These are phyloP conservation scores for Vimba vimba DNA, from an alignment of 2,113 vertebrate species.

Conservation along the genomic window DNA sequence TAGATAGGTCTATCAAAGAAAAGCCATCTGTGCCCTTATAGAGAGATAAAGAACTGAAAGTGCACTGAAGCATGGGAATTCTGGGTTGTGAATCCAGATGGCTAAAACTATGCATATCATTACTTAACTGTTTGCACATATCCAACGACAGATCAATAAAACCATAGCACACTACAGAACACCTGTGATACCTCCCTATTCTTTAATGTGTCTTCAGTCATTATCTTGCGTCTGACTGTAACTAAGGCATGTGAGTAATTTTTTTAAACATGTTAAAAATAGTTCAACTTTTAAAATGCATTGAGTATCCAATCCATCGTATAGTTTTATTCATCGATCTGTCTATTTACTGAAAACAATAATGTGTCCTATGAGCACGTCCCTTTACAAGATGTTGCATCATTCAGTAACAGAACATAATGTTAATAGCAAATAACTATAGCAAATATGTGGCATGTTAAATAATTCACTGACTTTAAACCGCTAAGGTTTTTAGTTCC, in stretches of 20 bases:
- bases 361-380: background rate
- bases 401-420: background rate
- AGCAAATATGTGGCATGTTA: background rate
- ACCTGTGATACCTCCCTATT: background rate
- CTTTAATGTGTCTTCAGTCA: background rate
- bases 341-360: background rate
- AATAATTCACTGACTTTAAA: background rate
- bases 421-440: background rate
- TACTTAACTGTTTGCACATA: background rate
- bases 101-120: background rate
- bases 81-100: background rate
- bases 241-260: no score
- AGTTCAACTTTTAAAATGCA: background rate
- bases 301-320: background rate
- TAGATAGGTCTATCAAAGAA: background rate
- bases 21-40: background rate
- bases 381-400: background rate
- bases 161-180: background rate
- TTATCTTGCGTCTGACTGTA: background rate
- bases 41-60: constrained; percentile 21
- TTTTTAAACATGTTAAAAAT: constrained; percentile 5
- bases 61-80: background rate
- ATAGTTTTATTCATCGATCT: background rate
- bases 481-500: background rate
- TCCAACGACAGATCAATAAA: background rate